Conservation (phyloP, 2,797 vertebrate species). For the Leontocebus nigricollis region DNA sequence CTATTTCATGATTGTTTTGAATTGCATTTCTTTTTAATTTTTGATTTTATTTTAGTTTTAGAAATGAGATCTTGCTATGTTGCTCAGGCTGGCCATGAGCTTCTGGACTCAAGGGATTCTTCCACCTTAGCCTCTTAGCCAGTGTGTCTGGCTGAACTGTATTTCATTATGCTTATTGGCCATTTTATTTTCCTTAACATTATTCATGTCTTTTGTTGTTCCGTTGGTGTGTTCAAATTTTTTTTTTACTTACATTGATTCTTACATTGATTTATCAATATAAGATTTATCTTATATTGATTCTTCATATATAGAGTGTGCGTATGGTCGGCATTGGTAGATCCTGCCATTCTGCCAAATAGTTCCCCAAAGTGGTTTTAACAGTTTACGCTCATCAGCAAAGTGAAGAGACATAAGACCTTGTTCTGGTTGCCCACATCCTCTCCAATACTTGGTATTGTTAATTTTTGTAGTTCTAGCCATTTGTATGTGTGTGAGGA, state of each 20-base stretch:
- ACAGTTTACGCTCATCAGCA: neutral
- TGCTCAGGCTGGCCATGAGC: neutral
- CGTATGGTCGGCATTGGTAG: neutral
- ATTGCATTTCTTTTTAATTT: neutral
- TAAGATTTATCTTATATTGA: neutral
- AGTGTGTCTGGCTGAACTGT: neutral
- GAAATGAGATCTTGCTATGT: neutral
- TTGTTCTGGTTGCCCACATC: neutral
- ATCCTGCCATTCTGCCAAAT: neutral
- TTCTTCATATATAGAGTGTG: neutral
- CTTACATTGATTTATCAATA: neutral
- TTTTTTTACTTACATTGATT: neutral
- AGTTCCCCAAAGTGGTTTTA: neutral
- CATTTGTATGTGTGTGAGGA: neutral
- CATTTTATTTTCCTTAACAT: neutral
- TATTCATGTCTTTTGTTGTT: neutral
- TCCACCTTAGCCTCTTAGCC: neutral
- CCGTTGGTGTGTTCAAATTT: neutral
- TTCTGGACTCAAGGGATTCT: neutral
- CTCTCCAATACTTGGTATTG: neutral
- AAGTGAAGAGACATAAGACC: neutral
- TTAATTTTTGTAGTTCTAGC: neutral
- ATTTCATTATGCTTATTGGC: neutral
- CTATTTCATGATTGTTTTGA: neutral
- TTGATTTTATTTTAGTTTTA: neutral